A percentile compares a stretch with the other conserved stretches of the same genome.
Evolutionary conservation across 1,140 invertebrate genomes (phyloP).

Genomic region (Drosophila miranda): DNA sequence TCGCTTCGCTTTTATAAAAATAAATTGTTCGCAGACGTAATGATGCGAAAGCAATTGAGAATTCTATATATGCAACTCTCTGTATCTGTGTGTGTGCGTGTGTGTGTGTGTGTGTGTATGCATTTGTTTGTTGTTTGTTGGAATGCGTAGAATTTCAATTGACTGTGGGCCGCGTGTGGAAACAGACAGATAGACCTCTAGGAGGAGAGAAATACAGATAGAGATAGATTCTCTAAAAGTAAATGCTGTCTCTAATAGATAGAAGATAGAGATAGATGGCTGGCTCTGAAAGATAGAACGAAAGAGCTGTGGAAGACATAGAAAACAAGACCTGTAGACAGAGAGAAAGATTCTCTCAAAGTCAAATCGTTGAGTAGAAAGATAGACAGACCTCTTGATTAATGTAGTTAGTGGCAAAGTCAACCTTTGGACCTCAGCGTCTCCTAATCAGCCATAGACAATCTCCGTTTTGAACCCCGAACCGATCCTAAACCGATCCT

Average conservation of each 20-base stretch:
- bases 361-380: too few species aligned
- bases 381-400: too few species aligned
- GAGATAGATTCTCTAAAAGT: not conserved
- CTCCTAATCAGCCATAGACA: conserved; percentile 10
- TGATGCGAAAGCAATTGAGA: conserved; percentile 80
- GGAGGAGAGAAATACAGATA: not conserved
- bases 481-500: conserved; percentile 23
- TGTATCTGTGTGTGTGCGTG: conserved; percentile 23
- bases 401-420: conserved; percentile 10
- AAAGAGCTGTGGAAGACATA: too few species aligned
- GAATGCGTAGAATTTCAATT: conserved; percentile 80
- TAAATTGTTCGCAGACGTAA: conserved; percentile 80
- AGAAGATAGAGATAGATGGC: too few species aligned
- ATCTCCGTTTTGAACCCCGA: conserved; percentile 1
- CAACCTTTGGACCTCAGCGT: conserved; percentile 21
- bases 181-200: conserved; percentile 12
- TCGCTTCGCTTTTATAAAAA: conserved; percentile 77
- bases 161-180: conserved; percentile 56
- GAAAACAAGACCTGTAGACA: too few species aligned
- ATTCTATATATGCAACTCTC: conserved; percentile 76
- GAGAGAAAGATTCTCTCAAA: too few species aligned
- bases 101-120: conserved; percentile 35
- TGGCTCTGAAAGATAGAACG: too few species aligned
- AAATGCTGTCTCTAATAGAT: too few species aligned
- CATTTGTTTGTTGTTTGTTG: conserved; percentile 75